phyloP scores from a whole-genome alignment of 2,113 vertebrate species.

The Dryoscopus gambensis region DNA sequence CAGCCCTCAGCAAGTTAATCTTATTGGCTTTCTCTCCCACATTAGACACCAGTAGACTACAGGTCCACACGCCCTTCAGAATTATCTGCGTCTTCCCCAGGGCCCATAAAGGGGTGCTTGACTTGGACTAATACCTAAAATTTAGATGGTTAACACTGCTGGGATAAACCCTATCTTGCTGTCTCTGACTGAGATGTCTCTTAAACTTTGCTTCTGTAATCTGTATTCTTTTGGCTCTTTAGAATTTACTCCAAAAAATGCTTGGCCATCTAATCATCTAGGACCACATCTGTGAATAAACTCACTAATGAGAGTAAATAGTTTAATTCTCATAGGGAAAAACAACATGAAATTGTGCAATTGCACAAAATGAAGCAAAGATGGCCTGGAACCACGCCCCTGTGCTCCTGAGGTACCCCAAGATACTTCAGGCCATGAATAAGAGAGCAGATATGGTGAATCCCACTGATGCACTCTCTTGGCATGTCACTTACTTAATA shows the following conservation, averaged over 20 bases:
- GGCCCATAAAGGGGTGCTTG: not conserved
- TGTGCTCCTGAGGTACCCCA: not conserved
- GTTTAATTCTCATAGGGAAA: not conserved
- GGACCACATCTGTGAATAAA: not conserved
- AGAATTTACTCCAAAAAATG: not conserved
- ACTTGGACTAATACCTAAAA: not conserved
- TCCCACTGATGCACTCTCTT: not conserved
- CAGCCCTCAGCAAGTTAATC: not conserved
- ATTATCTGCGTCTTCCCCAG: not conserved
- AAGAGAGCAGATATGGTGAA: not conserved
- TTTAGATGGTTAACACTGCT: not conserved
- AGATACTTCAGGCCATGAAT: not conserved
- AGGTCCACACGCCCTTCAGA: not conserved
- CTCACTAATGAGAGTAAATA: not conserved
- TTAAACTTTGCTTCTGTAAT: not conserved
- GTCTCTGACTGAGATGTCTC: not conserved
- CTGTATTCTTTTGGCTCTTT: not conserved
- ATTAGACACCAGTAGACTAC: not conserved
- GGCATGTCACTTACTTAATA: not conserved
- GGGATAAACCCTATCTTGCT: not conserved
- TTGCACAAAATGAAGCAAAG: not conserved
- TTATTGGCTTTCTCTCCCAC: not conserved
- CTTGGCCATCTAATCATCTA: not conserved
- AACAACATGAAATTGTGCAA: conserved; percentile 13
- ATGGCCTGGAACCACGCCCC: not conserved